Evolutionary conservation across 2,113 vertebrate species (phyloP).

Genomic region (Boulengerochromis microlepis): DNA sequence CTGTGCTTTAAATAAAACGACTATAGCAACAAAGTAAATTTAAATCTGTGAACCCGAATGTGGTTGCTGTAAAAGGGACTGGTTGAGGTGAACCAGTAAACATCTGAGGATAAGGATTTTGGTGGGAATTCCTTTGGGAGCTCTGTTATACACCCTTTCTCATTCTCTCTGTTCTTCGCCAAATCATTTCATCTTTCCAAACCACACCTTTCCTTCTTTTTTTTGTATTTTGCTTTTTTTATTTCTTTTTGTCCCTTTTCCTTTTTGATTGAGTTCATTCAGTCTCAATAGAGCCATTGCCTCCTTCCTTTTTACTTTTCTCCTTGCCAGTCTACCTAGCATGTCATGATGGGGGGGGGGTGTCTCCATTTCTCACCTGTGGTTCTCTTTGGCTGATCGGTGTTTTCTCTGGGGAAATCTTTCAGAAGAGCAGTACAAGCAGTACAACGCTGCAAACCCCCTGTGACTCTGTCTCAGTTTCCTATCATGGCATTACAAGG

Average conservation of each 20-base stretch:
- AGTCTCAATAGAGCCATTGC: neutral
- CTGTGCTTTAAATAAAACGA: neutral
- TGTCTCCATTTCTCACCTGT: neutral
- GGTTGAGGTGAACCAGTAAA: neutral
- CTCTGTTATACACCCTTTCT: neutral
- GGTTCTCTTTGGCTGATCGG: slow-evolving; percentile 13
- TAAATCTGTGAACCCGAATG: neutral
- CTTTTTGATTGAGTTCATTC: neutral
- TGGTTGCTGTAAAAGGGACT: neutral
- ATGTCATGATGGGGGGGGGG: neutral
- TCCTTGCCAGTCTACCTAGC: neutral
- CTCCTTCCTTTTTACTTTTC: neutral
- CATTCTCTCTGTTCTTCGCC: neutral
- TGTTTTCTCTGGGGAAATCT: slow-evolving; percentile 32
- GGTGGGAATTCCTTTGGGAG: neutral
- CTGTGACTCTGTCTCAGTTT: slow-evolving; percentile 38
- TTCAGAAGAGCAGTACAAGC: slow-evolving; percentile 19
- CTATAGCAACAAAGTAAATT: neutral
- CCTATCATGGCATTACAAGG: slow-evolving; percentile 32
- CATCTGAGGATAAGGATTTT: neutral
- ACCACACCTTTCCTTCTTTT: neutral
- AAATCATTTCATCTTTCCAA: neutral
- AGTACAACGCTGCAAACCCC: slow-evolving; percentile 28
- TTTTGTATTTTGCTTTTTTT: neutral
- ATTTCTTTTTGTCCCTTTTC: neutral